Conservation (phyloP, 2,888 invertebrate genomes). For the Baccha elongata region DNA sequence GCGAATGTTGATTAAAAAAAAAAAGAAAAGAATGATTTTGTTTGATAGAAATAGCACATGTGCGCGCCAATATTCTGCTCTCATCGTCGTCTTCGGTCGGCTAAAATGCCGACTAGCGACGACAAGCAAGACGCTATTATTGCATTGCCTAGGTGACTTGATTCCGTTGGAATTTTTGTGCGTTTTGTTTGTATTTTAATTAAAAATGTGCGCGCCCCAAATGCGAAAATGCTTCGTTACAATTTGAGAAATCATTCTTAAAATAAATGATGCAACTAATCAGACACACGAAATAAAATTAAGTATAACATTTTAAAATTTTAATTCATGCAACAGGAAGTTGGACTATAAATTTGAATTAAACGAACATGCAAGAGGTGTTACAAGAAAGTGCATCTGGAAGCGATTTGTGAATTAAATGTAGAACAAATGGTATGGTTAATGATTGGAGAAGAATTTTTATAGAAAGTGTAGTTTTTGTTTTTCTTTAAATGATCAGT, state of each 20-base stretch:
- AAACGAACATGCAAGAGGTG: background rate
- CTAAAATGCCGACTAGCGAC: slow-evolving; percentile 3
- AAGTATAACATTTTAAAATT: slow-evolving; percentile 1
- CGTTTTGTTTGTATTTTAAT: slow-evolving; percentile 17
- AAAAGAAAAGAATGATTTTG: slow-evolving; percentile 5
- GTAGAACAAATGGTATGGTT: background rate
- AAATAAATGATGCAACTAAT: slow-evolving; percentile 67
- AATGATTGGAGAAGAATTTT: slow-evolving; percentile 20
- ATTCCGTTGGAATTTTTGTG: slow-evolving; percentile 13
- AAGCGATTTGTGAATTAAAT: slow-evolving; percentile 10
- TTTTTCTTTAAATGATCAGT: too few species aligned
- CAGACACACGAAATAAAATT: slow-evolving; percentile 30
- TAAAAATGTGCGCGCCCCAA: slow-evolving; percentile 53
- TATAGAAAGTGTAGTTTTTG: background rate
- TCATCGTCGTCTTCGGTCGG: too few species aligned
- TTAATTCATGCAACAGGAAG: slow-evolving; percentile 14
- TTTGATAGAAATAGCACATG: slow-evolving; percentile 68
- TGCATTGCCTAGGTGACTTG: slow-evolving; percentile 6
- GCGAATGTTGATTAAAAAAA: slow-evolving; percentile 32
- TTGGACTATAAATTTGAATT: slow-evolving; percentile 5
- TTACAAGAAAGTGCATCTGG: slow-evolving; percentile 11
- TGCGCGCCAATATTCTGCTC: slow-evolving; percentile 33
- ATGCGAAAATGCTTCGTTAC: slow-evolving; percentile 49
- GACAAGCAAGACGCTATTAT: background rate
- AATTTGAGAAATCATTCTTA: slow-evolving; percentile 47